phyloP scores from a whole-genome alignment of 2,888 invertebrate genomes.

The Callinectes sapidus region DNA sequence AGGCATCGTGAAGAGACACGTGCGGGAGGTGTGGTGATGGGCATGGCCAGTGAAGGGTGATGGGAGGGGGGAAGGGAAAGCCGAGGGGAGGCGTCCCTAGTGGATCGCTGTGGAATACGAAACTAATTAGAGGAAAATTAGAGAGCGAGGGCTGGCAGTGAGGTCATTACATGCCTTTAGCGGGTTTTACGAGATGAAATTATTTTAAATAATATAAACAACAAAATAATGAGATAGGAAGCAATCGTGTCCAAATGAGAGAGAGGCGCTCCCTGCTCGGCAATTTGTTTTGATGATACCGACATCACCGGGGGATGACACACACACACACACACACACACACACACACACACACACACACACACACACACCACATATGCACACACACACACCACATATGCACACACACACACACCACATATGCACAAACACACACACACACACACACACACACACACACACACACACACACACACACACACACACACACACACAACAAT shows the following conservation, averaged over 20 bases:
- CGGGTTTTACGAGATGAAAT: not conserved
- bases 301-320: not conserved
- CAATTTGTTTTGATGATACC: not conserved
- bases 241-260: slow-evolving; percentile 21
- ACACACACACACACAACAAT: not conserved
- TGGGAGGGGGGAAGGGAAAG: not conserved
- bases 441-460: slow-evolving; percentile 6
- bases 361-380: slow-evolving; percentile 17
- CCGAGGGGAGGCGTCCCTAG: not conserved
- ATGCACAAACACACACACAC: not conserved
- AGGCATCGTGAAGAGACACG: not conserved
- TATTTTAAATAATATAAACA: slow-evolving; percentile 10
- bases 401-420: slow-evolving; percentile 19
- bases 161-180: not conserved
- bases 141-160: not conserved
- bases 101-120: not conserved
- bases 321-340: slow-evolving; percentile 33
- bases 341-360: slow-evolving; percentile 14
- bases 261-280: not conserved
- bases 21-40: not conserved
- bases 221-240: slow-evolving; percentile 4
- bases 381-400: not conserved
- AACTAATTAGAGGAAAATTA: slow-evolving; percentile 16
- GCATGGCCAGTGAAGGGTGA: not conserved
- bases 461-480: slow-evolving; percentile 6